phyloP scores from a whole-genome alignment of 2,113 vertebrate genomes.

The Platysteira castanea region DNA sequence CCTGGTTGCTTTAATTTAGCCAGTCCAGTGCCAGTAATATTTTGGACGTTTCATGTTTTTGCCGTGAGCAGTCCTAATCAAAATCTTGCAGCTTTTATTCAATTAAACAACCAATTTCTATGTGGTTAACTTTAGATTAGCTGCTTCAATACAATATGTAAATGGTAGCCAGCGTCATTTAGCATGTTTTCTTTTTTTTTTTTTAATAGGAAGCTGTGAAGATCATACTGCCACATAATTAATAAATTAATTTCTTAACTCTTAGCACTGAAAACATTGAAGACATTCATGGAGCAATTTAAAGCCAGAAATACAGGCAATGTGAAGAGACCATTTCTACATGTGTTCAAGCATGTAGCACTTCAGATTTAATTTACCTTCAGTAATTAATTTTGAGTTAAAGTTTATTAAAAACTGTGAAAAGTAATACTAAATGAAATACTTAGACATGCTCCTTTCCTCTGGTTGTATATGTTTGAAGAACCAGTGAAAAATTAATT shows the following conservation, averaged over 20 bases:
- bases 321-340: not conserved
- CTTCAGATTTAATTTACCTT: not conserved
- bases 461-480: not conserved
- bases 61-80: not conserved
- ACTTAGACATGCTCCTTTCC: not conserved
- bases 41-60: not conserved
- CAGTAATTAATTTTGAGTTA: not conserved
- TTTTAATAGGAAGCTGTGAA: not conserved
- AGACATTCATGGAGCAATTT: not conserved
- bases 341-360: not conserved
- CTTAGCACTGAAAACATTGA: not conserved
- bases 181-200: not conserved
- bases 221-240: not conserved
- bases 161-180: not conserved
- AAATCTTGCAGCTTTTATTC: not conserved
- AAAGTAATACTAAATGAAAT: not conserved
- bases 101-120: not conserved
- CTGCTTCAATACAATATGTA: not conserved
- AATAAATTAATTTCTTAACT: not conserved
- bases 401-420: not conserved
- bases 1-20: not conserved
- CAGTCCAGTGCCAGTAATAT: not conserved
- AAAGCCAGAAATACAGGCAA: not conserved
- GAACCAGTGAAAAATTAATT: fast-evolving
- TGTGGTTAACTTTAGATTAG: not conserved